These are phyloP conservation scores for Trachelipus rathkii DNA, from an alignment of 1,140 invertebrate genomes.

Conservation along the genomic window DNA sequence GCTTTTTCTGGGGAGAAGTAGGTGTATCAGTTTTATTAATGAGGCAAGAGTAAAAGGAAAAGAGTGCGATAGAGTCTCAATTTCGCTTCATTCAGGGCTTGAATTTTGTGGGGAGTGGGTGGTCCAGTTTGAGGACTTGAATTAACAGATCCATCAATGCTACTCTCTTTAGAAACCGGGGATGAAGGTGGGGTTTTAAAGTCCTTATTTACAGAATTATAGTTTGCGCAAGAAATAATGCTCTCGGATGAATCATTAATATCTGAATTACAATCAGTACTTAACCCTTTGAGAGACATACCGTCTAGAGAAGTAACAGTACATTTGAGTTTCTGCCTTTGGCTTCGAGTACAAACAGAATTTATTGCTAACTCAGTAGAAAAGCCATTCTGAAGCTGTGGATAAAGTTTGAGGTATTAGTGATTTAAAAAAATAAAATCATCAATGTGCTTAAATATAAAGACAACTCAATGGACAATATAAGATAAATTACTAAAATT, in stretches of 20 bases:
- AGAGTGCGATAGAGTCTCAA: constrained; percentile 40
- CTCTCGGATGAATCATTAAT: background rate
- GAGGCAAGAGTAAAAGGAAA: constrained; percentile 30
- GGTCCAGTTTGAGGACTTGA: constrained; percentile 37
- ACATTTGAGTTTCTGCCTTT: background rate
- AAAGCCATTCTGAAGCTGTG: background rate
- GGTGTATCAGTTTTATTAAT: constrained; percentile 35
- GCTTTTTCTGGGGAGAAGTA: background rate
- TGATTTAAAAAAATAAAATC: background rate
- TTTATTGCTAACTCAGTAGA: background rate
- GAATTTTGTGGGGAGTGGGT: constrained; percentile 45
- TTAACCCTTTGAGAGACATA: background rate
- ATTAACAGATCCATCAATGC: constrained; percentile 6
- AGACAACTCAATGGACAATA: too few relatives aligned
- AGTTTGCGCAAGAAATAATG: background rate
- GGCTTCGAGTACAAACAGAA: constrained; percentile 6
- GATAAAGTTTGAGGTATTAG: background rate
- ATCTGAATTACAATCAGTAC: background rate
- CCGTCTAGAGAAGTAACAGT: background rate
- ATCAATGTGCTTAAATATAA: too few relatives aligned
- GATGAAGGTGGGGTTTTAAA: constrained; percentile 13
- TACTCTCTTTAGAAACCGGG: constrained; percentile 24
- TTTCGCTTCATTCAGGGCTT: constrained; percentile 43
- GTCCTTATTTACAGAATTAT: background rate
- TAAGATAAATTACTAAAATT: too few relatives aligned